Conservation (phyloP, 2,113 vertebrate species). For the Salminus brasiliensis region DNA sequence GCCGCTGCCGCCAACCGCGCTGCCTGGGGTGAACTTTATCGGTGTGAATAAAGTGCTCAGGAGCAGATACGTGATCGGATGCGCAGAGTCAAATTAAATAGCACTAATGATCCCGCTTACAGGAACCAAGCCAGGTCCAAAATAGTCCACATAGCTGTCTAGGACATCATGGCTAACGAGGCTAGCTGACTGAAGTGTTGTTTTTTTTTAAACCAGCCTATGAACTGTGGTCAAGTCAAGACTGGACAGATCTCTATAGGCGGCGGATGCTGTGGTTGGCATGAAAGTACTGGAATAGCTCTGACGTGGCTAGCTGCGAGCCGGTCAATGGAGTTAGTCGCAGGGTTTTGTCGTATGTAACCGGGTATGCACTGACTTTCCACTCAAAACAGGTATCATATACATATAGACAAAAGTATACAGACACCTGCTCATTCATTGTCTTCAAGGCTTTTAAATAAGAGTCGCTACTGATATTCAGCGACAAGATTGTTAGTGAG, state of each 20-base stretch:
- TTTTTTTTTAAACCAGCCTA: background rate
- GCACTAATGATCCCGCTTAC: slow-evolving; percentile 23
- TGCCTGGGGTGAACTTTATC: slow-evolving; percentile 51
- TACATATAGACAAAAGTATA: no score
- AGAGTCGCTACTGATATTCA: no score
- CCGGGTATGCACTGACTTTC: no score
- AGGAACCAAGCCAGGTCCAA: background rate
- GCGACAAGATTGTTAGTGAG: no score
- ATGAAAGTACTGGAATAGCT: no score
- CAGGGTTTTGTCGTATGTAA: no score
- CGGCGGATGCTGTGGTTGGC: no score
- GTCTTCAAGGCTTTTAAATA: no score
- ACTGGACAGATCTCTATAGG: background rate
- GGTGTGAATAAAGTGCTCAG: slow-evolving; percentile 55
- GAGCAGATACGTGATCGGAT: slow-evolving; percentile 38
- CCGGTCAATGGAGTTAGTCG: no score
- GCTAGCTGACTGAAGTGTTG: background rate
- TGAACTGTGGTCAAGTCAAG: background rate
- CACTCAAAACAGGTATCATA: no score
- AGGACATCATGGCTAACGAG: background rate
- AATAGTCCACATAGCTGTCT: background rate
- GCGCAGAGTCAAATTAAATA: slow-evolving; percentile 22
- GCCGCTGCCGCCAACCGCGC: slow-evolving; percentile 41
- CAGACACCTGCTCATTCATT: no score
- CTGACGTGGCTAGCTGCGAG: no score